Evolutionary conservation across 2,797 vertebrate genomes (phyloP).

Genomic region (Harpagifer antarcticus): DNA sequence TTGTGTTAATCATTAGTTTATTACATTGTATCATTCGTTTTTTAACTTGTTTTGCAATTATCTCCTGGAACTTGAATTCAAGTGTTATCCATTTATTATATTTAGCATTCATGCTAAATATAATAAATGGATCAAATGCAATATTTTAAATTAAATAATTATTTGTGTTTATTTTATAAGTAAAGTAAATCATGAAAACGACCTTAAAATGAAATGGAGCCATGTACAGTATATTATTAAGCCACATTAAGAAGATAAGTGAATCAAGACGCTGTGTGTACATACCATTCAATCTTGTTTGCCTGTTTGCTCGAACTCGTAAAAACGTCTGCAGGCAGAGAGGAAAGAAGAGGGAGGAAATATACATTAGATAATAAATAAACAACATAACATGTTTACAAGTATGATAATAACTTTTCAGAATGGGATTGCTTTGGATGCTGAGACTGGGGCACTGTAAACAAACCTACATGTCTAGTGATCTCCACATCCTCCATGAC

Average conservation of each 20-base stretch:
- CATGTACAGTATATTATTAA: neutral
- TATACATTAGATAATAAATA: conserved; percentile 53
- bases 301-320: conserved; percentile 97
- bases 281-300: conserved; percentile 99
- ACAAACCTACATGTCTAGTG: conserved; percentile 90
- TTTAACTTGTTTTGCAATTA: neutral
- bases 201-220: neutral
- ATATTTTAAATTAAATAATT: too few relatives aligned
- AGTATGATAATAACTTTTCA: neutral
- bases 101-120: too few relatives aligned
- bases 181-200: neutral
- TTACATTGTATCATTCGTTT: neutral
- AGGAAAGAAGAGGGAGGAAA: conserved; percentile 59
- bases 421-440: conserved; percentile 82
- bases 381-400: conserved; percentile 4
- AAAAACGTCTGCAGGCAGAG: conserved; percentile 93
- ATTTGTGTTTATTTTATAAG: neutral
- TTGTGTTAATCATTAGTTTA: neutral
- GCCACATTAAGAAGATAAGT: too few relatives aligned
- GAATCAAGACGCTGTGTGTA: conserved; percentile 41
- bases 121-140: neutral
- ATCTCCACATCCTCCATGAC: conserved; percentile 89
- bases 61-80: neutral
- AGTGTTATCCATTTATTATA: too few relatives aligned
- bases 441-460: conserved; percentile 34